phyloP scores from a whole-genome alignment of 2,797 vertebrate genomes.

The Halcyon leucocephala region DNA sequence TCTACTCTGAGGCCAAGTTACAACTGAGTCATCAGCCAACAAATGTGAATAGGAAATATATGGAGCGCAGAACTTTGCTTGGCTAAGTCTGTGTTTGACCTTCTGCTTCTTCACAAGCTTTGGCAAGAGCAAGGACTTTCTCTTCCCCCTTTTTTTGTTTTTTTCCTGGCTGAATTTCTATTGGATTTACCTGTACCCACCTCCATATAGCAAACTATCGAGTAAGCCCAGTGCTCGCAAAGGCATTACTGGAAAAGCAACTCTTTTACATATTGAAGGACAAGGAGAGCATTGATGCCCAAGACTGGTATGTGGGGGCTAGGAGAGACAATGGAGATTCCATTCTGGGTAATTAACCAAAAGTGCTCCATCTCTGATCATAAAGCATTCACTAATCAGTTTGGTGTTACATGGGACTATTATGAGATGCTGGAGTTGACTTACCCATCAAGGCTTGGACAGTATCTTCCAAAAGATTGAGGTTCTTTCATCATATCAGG shows the following conservation, averaged over 20 bases:
- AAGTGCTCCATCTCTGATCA: neutral
- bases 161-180: neutral
- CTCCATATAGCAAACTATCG: neutral
- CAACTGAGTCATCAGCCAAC: neutral
- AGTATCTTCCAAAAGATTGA: neutral
- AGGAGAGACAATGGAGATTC: neutral
- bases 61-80: neutral
- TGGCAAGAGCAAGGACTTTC: neutral
- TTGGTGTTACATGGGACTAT: neutral
- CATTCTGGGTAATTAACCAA: too few relatives aligned
- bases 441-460: neutral
- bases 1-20: neutral
- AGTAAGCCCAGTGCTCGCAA: neutral
- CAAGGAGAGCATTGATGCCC: neutral
- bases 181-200: neutral
- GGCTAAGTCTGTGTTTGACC: neutral
- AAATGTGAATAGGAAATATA: neutral
- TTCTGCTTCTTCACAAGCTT: neutral
- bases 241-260: neutral
- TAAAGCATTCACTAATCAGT: neutral
- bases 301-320: fast-evolving
- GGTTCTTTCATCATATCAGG: neutral
- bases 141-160: neutral
- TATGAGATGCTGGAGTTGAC: neutral
- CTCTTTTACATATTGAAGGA: neutral